Evolutionary conservation across 2,113 vertebrate genomes (phyloP).

Genomic region (Dermatemys mawii): DNA sequence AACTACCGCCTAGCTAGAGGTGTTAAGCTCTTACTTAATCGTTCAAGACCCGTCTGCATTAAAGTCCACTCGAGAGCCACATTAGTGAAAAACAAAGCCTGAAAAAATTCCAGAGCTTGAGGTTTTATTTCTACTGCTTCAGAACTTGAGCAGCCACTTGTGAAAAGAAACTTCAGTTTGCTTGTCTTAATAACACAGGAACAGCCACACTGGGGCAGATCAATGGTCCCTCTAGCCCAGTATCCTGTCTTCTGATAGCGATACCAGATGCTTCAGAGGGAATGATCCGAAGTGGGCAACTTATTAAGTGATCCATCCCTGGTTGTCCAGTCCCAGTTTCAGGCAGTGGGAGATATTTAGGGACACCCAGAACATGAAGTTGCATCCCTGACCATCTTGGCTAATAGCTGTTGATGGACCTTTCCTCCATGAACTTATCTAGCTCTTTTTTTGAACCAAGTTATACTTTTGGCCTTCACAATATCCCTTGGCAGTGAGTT

Average conservation of each 20-base stretch:
- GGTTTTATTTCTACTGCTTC: neutral
- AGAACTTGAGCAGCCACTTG: neutral
- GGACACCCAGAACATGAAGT: neutral
- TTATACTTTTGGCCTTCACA: neutral
- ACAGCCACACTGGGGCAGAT: neutral
- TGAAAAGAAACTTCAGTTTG: accelerated
- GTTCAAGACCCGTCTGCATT: neutral
- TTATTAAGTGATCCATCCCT: neutral
- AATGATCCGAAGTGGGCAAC: neutral
- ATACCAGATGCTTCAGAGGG: neutral
- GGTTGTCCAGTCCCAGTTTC: neutral
- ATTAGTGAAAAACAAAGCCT: neutral
- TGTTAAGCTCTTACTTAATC: neutral
- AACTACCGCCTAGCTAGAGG: neutral
- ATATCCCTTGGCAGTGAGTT: neutral
- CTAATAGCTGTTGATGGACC: neutral
- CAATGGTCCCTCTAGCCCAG: neutral
- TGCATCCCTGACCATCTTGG: neutral
- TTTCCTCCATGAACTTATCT: neutral
- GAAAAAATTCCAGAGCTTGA: neutral
- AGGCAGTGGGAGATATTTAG: neutral
- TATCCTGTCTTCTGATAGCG: neutral
- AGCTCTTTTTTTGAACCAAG: neutral
- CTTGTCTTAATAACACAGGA: neutral
- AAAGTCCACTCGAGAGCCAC: neutral